phyloP scores from a whole-genome alignment of 1,140 invertebrate species.

The Sycobia sp. region DNA sequence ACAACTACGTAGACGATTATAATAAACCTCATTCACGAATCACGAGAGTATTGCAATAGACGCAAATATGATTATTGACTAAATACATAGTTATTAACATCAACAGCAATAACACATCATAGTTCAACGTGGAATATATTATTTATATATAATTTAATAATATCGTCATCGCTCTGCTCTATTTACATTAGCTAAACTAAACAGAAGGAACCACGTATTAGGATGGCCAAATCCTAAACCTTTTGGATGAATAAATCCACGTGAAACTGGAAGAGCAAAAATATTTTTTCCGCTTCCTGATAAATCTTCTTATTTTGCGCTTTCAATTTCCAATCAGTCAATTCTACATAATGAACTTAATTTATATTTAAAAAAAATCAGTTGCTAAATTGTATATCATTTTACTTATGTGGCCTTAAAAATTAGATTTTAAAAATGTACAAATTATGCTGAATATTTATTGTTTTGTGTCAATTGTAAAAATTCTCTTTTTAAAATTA shows the following conservation, averaged over 20 bases:
- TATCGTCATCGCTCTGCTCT: conserved; percentile 38
- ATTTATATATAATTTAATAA: conserved; percentile 42
- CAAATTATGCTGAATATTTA: neutral
- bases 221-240: conserved; percentile 14
- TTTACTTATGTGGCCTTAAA: neutral
- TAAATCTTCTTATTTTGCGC: neutral
- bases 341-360: neutral
- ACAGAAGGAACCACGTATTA: conserved; percentile 15
- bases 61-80: conserved; percentile 28
- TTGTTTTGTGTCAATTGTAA: conserved; percentile 3
- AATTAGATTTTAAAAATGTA: conserved; percentile 25
- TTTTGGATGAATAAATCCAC: conserved; percentile 24
- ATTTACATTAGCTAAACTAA: conserved; percentile 32
- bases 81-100: conserved; percentile 57
- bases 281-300: conserved; percentile 17
- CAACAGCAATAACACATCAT: conserved; percentile 62
- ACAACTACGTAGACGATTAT: neutral
- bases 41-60: conserved; percentile 19
- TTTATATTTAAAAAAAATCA: conserved; percentile 1
- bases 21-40: neutral
- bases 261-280: conserved; percentile 26
- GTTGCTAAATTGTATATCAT: conserved; percentile 1
- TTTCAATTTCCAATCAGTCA: neutral
- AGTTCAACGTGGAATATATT: conserved; percentile 54
- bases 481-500: too few species aligned